A percentile compares a stretch with the other conserved stretches of the same genome.
phyloP scores from a whole-genome alignment of 2,113 vertebrate species.

The Silurus meridionalis region DNA sequence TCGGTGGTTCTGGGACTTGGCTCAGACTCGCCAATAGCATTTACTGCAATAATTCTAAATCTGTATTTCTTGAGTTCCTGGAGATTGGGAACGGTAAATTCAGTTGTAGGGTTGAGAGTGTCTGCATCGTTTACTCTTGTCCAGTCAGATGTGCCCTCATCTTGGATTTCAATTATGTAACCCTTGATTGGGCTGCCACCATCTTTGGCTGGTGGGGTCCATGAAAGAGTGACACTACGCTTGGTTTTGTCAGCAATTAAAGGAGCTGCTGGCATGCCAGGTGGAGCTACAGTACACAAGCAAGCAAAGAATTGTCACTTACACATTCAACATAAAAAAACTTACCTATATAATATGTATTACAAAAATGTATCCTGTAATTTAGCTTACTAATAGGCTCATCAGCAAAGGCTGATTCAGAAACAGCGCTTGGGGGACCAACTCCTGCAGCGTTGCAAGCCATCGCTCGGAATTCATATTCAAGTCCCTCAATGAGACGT shows the following conservation, averaged over 20 bases:
- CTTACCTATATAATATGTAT: background rate
- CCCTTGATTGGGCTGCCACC: conserved; percentile 96
- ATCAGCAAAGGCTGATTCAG: conserved; percentile 86
- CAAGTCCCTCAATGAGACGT: conserved; percentile 86
- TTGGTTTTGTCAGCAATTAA: conserved; percentile 91
- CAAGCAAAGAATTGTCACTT: background rate
- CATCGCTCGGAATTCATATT: conserved; percentile 95
- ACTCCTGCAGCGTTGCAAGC: conserved; percentile 89
- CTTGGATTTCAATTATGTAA: conserved; percentile 95
- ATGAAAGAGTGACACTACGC: conserved; percentile 84
- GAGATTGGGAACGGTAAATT: conserved; percentile 87
- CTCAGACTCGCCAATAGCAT: conserved; percentile 93
- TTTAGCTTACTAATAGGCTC: conserved; percentile 88
- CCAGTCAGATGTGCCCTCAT: conserved; percentile 87
- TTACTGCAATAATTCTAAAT: conserved; percentile 95
- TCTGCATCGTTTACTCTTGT: conserved; percentile 86
- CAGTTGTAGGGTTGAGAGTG: conserved; percentile 82
- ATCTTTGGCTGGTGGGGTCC: conserved; percentile 89
- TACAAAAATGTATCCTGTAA: conserved; percentile 17
- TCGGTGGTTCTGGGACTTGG: conserved; percentile 89
- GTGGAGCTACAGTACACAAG: conserved; percentile 76
- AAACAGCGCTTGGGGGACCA: conserved; percentile 91
- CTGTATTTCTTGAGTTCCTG: conserved; percentile 88
- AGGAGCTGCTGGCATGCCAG: conserved; percentile 88
- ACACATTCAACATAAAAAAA: background rate